A percentile compares a stretch with the other conserved stretches of the same genome.
phyloP scores from a whole-genome alignment of 1,140 invertebrate species.

The Battus philenor region DNA sequence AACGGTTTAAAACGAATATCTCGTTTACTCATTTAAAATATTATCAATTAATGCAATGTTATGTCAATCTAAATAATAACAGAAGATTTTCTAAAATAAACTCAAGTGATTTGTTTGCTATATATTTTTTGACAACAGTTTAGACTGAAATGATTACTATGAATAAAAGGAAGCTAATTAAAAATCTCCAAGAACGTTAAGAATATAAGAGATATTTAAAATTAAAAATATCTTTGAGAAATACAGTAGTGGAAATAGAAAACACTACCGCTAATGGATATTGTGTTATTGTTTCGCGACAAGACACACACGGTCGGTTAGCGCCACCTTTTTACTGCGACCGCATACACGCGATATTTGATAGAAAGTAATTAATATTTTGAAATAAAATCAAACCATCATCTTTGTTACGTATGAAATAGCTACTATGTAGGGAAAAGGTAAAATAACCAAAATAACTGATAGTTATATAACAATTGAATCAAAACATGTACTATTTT shows the following conservation, averaged over 20 bases:
- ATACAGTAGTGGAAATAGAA: conserved; percentile 21
- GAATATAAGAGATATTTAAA: conserved; percentile 1
- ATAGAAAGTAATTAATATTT: not conserved
- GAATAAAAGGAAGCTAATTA: too few species aligned
- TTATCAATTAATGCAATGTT: too few species aligned
- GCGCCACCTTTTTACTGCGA: conserved; percentile 44
- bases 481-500: too few species aligned
- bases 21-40: too few species aligned
- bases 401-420: not conserved
- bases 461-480: conserved; percentile 9
- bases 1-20: too few species aligned
- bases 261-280: conserved; percentile 71
- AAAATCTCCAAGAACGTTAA: too few species aligned
- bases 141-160: not conserved
- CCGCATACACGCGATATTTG: conserved; percentile 34
- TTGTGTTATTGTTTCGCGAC: conserved; percentile 70
- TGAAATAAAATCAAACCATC: not conserved
- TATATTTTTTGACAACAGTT: conserved; percentile 5
- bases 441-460: conserved; percentile 22
- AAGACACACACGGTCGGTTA: conserved; percentile 63
- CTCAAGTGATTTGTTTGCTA: too few species aligned
- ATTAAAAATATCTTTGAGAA: conserved; percentile 1
- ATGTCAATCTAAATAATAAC: too few species aligned
- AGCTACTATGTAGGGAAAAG: too few species aligned
- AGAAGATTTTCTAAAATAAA: too few species aligned